Evolutionary conservation across 2,797 vertebrate species (phyloP).

Genomic region (Hypotaenidia okinawae): DNA sequence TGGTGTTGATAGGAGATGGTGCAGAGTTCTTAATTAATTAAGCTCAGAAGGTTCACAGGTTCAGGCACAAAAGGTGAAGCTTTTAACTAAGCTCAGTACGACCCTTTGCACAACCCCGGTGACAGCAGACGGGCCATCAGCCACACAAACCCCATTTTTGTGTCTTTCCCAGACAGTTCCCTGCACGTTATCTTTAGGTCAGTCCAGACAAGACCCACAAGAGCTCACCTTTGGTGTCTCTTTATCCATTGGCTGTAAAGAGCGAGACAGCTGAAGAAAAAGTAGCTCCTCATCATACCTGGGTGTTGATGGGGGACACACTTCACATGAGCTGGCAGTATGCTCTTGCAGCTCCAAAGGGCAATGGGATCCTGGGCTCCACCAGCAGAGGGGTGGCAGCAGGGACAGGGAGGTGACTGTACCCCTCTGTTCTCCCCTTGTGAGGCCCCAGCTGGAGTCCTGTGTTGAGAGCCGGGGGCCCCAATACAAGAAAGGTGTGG

Average conservation of each 20-base stretch:
- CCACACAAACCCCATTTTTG: neutral
- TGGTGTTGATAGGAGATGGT: neutral
- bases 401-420: no score
- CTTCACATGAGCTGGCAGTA: no score
- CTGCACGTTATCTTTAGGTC: neutral
- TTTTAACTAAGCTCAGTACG: neutral
- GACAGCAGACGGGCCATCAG: neutral
- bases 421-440: no score
- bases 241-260: neutral
- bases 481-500: no score
- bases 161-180: neutral
- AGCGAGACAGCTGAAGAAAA: neutral
- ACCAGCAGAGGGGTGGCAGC: no score
- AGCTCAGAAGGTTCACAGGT: neutral
- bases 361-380: no score
- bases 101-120: neutral
- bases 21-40: neutral
- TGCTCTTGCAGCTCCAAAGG: no score
- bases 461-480: no score
- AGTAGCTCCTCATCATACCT: neutral
- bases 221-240: neutral
- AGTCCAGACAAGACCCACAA: neutral
- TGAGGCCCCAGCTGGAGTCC: no score
- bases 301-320: no score
- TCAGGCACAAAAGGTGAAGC: neutral